Percentiles rank a stretch among this genome's conserved stretches.
phyloP scores from a whole-genome alignment of 2,888 invertebrate species.

The Agrochola macilenta region DNA sequence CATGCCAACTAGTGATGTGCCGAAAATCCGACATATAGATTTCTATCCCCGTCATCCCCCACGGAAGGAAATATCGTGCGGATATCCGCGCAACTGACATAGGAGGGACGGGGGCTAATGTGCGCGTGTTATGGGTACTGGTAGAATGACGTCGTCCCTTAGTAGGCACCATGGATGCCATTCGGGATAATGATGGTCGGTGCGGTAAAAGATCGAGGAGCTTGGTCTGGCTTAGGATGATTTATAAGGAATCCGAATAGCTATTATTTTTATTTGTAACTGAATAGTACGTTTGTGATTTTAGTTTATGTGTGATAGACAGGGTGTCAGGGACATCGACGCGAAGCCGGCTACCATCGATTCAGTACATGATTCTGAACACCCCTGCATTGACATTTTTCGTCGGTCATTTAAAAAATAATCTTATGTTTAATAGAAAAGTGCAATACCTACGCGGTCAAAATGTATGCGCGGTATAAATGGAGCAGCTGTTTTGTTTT shows the following conservation, averaged over 20 bases:
- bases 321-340: too few relatives aligned
- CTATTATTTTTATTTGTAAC: not conserved
- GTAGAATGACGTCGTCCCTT: constrained; percentile 46
- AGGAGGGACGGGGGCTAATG: constrained; percentile 55
- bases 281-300: not conserved
- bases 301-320: not conserved
- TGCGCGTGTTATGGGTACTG: constrained; percentile 46
- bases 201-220: not conserved
- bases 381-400: too few relatives aligned
- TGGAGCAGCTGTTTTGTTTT: too few relatives aligned
- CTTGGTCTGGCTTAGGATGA: not conserved
- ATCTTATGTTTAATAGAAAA: too few relatives aligned
- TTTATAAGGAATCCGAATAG: not conserved
- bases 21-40: constrained; percentile 57
- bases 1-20: constrained; percentile 47
- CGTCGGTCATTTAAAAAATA: too few relatives aligned
- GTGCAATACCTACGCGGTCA: too few relatives aligned
- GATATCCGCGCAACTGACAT: constrained; percentile 69
- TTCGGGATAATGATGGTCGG: constrained; percentile 26
- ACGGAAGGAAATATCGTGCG: constrained; percentile 70
- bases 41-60: constrained; percentile 55
- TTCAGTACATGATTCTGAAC: too few relatives aligned
- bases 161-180: constrained; percentile 27
- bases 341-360: too few relatives aligned
- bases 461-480: too few relatives aligned